Conservation (phyloP, 1,140 invertebrate genomes). For the Octopus bimaculoides region DNA sequence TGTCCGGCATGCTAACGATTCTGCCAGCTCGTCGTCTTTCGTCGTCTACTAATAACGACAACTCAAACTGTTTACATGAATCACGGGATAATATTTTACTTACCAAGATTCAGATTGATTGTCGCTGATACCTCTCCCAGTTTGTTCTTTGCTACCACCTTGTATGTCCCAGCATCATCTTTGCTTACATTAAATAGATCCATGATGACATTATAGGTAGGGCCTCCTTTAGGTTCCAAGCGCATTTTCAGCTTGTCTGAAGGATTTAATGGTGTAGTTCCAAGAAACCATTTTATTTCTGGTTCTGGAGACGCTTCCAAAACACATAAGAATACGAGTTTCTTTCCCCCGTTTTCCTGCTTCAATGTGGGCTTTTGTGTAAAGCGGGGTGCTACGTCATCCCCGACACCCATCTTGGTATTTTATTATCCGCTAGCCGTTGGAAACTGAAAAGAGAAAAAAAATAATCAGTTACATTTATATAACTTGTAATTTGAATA, state of each 20-base stretch:
- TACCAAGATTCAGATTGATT: constrained; percentile 96
- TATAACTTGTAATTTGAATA: background rate
- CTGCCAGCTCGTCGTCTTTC: too few relatives aligned
- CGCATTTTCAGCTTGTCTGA: constrained; percentile 47
- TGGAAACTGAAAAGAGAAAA: constrained; percentile 20
- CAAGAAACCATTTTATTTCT: constrained; percentile 51
- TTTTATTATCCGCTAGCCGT: constrained; percentile 13
- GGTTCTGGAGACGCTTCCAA: constrained; percentile 54
- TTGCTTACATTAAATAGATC: constrained; percentile 94
- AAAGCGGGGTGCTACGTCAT: constrained; percentile 95
- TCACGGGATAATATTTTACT: too few relatives aligned
- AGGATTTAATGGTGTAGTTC: constrained; percentile 38
- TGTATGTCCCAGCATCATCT: constrained; percentile 94
- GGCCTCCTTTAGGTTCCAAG: constrained; percentile 43
- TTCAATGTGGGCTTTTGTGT: constrained; percentile 94
- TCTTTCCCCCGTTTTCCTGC: constrained; percentile 82
- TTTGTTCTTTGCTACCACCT: constrained; percentile 96
- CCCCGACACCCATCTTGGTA: constrained; percentile 77
- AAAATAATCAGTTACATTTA: background rate
- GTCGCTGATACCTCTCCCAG: constrained; percentile 96
- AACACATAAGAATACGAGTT: constrained; percentile 52
- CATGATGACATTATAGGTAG: constrained; percentile 58
- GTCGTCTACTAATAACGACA: too few relatives aligned
- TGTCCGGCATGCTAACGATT: too few relatives aligned
- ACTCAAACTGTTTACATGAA: too few relatives aligned